Conservation (phyloP, 1,140 invertebrate genomes). For the Ostrea edulis region DNA sequence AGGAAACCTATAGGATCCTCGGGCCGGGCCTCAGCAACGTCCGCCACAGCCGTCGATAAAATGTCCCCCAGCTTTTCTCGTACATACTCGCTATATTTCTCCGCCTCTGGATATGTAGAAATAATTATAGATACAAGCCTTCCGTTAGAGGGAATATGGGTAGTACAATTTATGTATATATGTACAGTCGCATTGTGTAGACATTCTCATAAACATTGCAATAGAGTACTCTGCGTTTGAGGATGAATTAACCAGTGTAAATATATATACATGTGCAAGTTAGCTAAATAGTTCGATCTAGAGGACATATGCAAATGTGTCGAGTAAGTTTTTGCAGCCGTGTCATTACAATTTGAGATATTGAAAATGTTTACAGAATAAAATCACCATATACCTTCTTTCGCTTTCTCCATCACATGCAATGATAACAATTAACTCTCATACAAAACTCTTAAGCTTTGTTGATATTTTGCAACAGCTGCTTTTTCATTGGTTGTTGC, state of each 20-base stretch:
- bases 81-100: constrained; percentile 44
- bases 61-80: constrained; percentile 48
- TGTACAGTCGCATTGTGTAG: too few relatives aligned
- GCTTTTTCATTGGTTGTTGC: constrained; percentile 45
- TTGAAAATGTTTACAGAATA: too few relatives aligned
- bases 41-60: constrained; percentile 38
- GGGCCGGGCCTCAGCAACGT: constrained; percentile 38
- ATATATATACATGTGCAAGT: neutral
- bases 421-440: neutral
- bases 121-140: neutral
- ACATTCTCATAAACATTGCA: too few relatives aligned
- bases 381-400: constrained; percentile 22
- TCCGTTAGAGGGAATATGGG: too few relatives aligned
- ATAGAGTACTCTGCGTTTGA: too few relatives aligned
- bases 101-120: constrained; percentile 38
- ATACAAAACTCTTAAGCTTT: neutral
- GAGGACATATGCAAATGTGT: neutral
- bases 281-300: neutral
- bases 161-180: too few relatives aligned
- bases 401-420: constrained; percentile 20
- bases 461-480: constrained; percentile 26
- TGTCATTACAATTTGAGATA: neutral
- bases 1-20: constrained; percentile 50
- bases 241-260: neutral
- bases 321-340: neutral